Conservation (phyloP, 2,797 vertebrate species). For the Okamejei kenojei region DNA sequence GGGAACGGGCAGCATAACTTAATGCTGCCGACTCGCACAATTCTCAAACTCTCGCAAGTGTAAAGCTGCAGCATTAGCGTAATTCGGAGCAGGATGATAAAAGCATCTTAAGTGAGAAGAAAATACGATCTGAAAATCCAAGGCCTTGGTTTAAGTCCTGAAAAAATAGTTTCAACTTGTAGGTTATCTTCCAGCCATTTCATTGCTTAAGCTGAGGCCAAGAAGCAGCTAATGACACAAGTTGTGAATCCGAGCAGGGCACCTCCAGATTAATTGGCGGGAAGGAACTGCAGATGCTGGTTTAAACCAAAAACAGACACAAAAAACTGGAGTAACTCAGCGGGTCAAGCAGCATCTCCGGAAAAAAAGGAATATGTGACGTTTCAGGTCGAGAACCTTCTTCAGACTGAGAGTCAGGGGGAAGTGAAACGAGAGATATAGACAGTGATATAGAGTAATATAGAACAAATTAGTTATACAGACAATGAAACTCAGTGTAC, state of each 20-base stretch:
- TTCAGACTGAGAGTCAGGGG: too few species aligned
- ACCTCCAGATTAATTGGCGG: background rate
- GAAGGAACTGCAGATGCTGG: too few species aligned
- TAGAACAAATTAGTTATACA: too few species aligned
- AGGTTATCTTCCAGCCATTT: background rate
- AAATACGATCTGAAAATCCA: background rate
- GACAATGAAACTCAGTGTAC: too few species aligned
- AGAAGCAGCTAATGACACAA: background rate
- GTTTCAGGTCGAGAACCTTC: too few species aligned
- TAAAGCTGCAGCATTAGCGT: background rate
- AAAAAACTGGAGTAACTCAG: too few species aligned
- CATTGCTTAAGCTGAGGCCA: background rate
- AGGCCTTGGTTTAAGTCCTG: background rate
- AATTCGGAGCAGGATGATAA: too few species aligned
- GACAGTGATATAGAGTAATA: too few species aligned
- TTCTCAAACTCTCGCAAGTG: conserved; percentile 11
- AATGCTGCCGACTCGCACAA: background rate
- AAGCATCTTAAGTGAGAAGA: background rate
- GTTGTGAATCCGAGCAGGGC: background rate
- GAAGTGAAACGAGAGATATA: too few species aligned
- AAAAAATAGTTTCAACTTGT: background rate
- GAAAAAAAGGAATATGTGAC: too few species aligned
- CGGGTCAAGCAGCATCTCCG: too few species aligned
- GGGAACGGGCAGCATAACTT: background rate
- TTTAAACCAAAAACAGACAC: too few species aligned